Evolutionary conservation across 2,888 invertebrate genomes (phyloP).

Genomic region (Euplexia lucipara): DNA sequence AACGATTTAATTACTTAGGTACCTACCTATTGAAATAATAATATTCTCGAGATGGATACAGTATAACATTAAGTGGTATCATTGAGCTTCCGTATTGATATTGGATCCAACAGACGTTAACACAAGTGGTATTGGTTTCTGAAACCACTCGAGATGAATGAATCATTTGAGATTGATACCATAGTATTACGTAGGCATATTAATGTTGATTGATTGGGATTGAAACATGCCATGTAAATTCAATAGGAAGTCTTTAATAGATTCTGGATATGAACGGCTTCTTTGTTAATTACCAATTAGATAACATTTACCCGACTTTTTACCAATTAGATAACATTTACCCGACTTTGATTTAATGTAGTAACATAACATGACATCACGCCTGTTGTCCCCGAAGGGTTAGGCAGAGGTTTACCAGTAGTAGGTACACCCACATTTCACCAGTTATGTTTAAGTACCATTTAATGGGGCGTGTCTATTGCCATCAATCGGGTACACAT

Average conservation of each 20-base stretch:
- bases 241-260: not conserved
- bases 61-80: not conserved
- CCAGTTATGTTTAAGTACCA: too few species aligned
- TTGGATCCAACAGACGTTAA: not conserved
- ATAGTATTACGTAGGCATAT: not conserved
- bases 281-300: not conserved
- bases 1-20: too few species aligned
- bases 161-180: not conserved
- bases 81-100: not conserved
- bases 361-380: too few species aligned
- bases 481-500: too few species aligned
- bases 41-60: not conserved
- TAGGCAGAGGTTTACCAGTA: too few species aligned
- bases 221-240: not conserved
- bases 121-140: not conserved
- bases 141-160: not conserved
- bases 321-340: too few species aligned
- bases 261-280: not conserved
- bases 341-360: too few species aligned
- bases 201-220: not conserved
- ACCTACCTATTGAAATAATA: too few species aligned
- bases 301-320: too few species aligned
- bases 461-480: too few species aligned
- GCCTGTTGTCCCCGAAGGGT: too few species aligned
- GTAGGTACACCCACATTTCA: too few species aligned